phyloP scores from a whole-genome alignment of 2,797 vertebrate genomes.

The Simalia tracyae region DNA sequence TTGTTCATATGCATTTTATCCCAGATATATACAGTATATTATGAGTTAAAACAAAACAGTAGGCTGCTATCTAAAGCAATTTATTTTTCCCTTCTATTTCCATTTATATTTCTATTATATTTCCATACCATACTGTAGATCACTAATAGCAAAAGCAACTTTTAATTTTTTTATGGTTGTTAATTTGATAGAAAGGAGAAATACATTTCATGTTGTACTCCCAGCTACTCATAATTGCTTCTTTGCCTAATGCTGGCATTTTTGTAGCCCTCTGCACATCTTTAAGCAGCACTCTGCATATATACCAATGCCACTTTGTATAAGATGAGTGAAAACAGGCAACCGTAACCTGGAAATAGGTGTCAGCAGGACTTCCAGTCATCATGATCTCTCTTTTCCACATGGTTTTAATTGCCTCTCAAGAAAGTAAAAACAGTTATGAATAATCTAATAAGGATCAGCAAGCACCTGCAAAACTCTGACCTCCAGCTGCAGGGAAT shows the following conservation, averaged over 20 bases:
- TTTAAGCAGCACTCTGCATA: accelerated
- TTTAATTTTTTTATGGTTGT: conserved; percentile 29
- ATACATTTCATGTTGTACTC: conserved; percentile 35
- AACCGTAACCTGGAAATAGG: conserved; percentile 62
- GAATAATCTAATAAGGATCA: conserved; percentile 68
- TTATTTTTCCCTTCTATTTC: neutral
- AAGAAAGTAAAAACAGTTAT: conserved; percentile 58
- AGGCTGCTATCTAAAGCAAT: neutral
- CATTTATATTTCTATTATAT: neutral
- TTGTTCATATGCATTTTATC: neutral
- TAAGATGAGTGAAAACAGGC: conserved; percentile 57
- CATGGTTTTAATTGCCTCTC: conserved; percentile 62
- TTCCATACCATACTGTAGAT: neutral
- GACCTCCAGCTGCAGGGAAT: conserved; percentile 65
- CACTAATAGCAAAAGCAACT: conserved; percentile 12
- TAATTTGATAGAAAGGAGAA: conserved; percentile 29
- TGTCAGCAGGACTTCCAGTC: conserved; percentile 58
- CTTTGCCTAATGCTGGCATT: neutral
- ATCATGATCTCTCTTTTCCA: conserved; percentile 40
- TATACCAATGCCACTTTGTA: neutral
- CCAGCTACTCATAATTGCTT: neutral
- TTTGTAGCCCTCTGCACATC: neutral
- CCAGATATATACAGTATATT: too few species aligned
- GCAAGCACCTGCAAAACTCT: conserved; percentile 64
- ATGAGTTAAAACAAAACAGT: neutral